Evolutionary conservation across 2,113 vertebrate species (phyloP).

Genomic region (Urocolius indicus): DNA sequence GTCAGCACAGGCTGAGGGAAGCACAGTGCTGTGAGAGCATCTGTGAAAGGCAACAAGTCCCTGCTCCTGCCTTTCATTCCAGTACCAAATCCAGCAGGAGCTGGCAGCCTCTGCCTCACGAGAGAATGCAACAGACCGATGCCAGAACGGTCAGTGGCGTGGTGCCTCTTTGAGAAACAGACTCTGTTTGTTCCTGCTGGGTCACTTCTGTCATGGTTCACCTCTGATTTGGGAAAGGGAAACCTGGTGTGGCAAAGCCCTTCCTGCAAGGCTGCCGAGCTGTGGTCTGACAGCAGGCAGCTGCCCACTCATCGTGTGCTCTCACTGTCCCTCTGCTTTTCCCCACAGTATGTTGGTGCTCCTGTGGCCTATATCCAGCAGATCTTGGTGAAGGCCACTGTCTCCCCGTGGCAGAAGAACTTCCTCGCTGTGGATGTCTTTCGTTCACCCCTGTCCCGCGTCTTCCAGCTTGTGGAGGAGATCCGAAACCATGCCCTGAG

Average conservation of each 20-base stretch:
- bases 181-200: neutral
- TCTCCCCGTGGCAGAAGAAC: conserved; percentile 94
- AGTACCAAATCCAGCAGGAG: neutral
- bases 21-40: fast-evolving
- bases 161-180: neutral
- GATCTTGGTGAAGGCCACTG: conserved; percentile 92
- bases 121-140: neutral
- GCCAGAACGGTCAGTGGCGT: neutral
- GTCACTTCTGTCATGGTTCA: neutral
- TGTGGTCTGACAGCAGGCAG: neutral
- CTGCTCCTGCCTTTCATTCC: neutral
- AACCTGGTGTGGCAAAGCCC: neutral
- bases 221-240: neutral
- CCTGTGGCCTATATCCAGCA: conserved; percentile 97
- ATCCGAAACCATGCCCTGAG: conserved; percentile 91
- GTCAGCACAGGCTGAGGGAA: neutral
- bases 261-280: neutral
- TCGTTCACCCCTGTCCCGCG: conserved; percentile 88
- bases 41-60: neutral
- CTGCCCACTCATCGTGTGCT: neutral
- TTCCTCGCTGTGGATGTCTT: conserved; percentile 93
- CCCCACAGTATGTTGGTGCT: conserved; percentile 86
- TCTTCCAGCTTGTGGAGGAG: conserved; percentile 94
- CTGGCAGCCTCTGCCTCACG: neutral
- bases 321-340: neutral